A percentile compares a stretch with the other conserved stretches of the same genome.
phyloP scores from a whole-genome alignment of 2,797 vertebrate species.

The Galagoides demidoff region DNA sequence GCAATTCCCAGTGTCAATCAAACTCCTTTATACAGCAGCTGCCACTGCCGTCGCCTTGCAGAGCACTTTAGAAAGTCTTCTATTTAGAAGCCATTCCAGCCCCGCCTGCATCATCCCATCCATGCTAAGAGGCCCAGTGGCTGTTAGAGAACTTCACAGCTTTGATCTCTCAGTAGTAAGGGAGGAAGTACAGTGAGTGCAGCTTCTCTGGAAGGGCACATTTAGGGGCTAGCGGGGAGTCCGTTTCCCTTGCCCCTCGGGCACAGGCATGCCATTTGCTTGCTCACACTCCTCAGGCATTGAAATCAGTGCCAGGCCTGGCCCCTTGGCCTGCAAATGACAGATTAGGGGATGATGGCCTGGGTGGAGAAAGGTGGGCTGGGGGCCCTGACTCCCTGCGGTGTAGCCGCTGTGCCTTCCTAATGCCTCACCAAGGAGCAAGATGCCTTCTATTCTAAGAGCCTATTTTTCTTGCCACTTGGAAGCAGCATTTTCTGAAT shows the following conservation, averaged over 20 bases:
- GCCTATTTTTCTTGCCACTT: not conserved
- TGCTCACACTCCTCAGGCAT: not conserved
- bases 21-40: conserved; percentile 64
- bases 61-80: conserved; percentile 51
- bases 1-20: conserved; percentile 42
- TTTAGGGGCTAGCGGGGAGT: not conserved
- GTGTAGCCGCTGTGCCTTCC: not conserved
- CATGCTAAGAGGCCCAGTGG: conserved; percentile 47
- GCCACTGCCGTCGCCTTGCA: not conserved
- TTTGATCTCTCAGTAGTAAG: conserved; percentile 24
- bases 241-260: not conserved
- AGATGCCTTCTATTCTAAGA: not conserved
- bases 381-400: not conserved
- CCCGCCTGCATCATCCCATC: not conserved
- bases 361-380: not conserved
- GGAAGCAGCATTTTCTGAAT: not conserved
- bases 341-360: not conserved
- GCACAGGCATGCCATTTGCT: not conserved
- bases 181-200: not conserved
- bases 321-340: not conserved
- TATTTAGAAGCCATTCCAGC: conserved; percentile 41
- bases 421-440: not conserved
- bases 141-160: not conserved
- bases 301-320: not conserved
- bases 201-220: not conserved